These are phyloP conservation scores for Leptinotarsa lineolata DNA, from an alignment of 1,140 invertebrate species.

Conservation along the genomic window DNA sequence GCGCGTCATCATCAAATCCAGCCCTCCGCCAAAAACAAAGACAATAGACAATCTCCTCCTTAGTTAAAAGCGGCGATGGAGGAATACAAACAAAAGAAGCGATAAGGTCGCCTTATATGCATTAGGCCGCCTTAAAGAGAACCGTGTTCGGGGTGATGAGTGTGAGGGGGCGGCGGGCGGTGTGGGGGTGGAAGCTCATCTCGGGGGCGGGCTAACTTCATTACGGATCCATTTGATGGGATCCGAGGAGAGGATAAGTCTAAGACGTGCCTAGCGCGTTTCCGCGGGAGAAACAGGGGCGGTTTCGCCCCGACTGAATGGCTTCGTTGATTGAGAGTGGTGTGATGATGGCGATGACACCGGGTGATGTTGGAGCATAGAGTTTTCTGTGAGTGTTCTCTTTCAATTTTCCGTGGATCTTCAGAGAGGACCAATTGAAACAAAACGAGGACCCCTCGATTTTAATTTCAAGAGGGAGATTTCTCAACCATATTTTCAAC, in stretches of 20 bases:
- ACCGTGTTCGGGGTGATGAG: slow-evolving; percentile 4
- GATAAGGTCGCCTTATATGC: slow-evolving; percentile 49
- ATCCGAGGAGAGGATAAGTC: slow-evolving; percentile 49
- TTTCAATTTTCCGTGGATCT: too few species aligned
- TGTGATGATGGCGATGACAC: too few species aligned
- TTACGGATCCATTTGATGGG: slow-evolving; percentile 63
- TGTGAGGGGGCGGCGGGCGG: background rate
- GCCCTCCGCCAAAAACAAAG: slow-evolving; percentile 14
- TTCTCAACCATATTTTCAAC: too few species aligned
- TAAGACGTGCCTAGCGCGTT: slow-evolving; percentile 45
- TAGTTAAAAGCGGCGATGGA: slow-evolving; percentile 23
- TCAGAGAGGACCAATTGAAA: too few species aligned
- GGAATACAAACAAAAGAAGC: slow-evolving; percentile 46
- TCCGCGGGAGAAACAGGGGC: slow-evolving; percentile 25
- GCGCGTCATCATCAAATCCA: slow-evolving; percentile 17
- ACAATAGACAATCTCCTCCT: slow-evolving; percentile 25
- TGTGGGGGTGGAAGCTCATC: slow-evolving; percentile 24
- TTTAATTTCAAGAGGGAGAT: too few species aligned
- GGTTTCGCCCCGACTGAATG: background rate
- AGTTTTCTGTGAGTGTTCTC: too few species aligned
- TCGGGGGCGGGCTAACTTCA: slow-evolving; percentile 56
- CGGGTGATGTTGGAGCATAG: too few species aligned
- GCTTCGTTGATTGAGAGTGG: too few species aligned
- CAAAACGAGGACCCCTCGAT: too few species aligned
- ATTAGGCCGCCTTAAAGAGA: slow-evolving; percentile 50